Evolutionary conservation across 2,888 invertebrate species (phyloP).

Genomic region (Notodonta ziczac): DNA sequence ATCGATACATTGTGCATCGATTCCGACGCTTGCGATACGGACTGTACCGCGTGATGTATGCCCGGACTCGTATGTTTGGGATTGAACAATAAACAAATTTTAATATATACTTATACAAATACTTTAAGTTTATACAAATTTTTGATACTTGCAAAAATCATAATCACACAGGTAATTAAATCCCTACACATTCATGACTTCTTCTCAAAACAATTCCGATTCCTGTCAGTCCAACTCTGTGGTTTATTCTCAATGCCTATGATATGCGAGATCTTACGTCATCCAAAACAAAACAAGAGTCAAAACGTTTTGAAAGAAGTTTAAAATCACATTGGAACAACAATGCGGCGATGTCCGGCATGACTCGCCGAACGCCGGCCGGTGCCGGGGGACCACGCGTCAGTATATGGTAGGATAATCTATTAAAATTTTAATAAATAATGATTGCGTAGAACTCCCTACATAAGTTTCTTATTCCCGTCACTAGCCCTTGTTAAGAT

Average conservation of each 20-base stretch:
- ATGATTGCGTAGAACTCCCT: too few relatives aligned
- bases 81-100: not conserved
- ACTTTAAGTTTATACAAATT: too few relatives aligned
- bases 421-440: too few relatives aligned
- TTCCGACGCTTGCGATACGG: not conserved
- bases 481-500: too few relatives aligned
- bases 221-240: too few relatives aligned
- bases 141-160: too few relatives aligned
- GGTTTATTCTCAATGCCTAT: too few relatives aligned
- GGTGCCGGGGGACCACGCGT: not conserved
- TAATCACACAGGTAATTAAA: too few relatives aligned
- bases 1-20: not conserved
- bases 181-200: too few relatives aligned
- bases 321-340: constrained; percentile 1
- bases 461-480: too few relatives aligned
- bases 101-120: too few relatives aligned
- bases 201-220: too few relatives aligned
- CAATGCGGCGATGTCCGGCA: not conserved
- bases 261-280: not conserved
- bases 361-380: not conserved
- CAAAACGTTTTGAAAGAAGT: not conserved
- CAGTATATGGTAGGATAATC: not conserved
- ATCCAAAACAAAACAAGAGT: not conserved
- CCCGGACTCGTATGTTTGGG: not conserved
- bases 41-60: not conserved